phyloP scores from a whole-genome alignment of 2,888 invertebrate genomes.

The Nemotelus nigrinus region DNA sequence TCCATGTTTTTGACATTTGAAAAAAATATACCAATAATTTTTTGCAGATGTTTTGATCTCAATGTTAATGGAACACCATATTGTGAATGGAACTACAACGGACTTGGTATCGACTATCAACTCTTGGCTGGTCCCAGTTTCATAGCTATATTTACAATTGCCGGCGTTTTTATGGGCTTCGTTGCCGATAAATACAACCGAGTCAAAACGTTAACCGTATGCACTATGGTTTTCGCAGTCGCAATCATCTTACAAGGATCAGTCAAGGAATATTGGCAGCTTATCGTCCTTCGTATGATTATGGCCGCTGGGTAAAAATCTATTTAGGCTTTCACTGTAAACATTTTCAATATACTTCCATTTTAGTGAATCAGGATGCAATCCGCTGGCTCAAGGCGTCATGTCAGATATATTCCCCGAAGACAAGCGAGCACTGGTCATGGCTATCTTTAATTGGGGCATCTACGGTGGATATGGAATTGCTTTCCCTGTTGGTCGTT shows the following conservation, averaged over 20 bases:
- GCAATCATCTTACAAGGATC: conserved; percentile 88
- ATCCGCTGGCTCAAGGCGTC: conserved; percentile 86
- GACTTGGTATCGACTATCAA: conserved; percentile 91
- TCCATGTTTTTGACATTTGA: no score
- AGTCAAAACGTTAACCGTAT: conserved; percentile 77
- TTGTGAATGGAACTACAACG: conserved; percentile 94
- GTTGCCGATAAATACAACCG: conserved; percentile 83
- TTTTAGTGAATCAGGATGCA: conserved; percentile 82
- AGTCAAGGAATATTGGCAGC: conserved; percentile 89
- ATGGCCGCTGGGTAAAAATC: conserved; percentile 79
- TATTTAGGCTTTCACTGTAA: not conserved
- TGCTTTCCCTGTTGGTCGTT: conserved; percentile 90
- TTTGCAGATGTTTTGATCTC: conserved; percentile 71
- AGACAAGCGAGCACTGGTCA: conserved; percentile 83
- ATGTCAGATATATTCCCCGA: conserved; percentile 84
- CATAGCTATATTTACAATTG: conserved; percentile 89
- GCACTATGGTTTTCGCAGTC: conserved; percentile 82
- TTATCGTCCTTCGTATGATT: conserved; percentile 84
- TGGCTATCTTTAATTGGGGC: conserved; percentile 96
- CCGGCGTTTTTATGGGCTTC: conserved; percentile 85
- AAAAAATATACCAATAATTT: not conserved
- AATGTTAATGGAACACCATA: conserved; percentile 77
- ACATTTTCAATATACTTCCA: conserved; percentile 8
- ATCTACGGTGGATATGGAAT: conserved; percentile 94
- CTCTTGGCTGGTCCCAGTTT: conserved; percentile 92